These are phyloP conservation scores for Phyto melanocephala DNA, from an alignment of 2,888 invertebrate species.

Conservation along the genomic window DNA sequence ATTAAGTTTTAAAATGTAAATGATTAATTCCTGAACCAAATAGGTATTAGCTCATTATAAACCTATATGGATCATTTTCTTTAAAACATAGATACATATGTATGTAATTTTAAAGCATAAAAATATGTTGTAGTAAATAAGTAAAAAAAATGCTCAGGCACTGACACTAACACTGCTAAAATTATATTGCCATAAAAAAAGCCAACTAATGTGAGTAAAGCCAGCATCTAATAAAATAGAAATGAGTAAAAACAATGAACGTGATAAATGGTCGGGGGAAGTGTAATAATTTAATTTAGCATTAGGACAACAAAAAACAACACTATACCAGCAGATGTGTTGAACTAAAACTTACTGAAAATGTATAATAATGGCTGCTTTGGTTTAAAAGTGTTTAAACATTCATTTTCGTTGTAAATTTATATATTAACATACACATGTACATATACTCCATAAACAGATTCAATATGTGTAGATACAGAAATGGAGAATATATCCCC, in stretches of 20 bases:
- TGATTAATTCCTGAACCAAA: too few relatives aligned
- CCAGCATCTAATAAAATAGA: conserved; percentile 33
- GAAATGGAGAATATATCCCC: background rate
- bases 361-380: conserved; percentile 61
- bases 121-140: background rate
- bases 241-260: conserved; percentile 10
- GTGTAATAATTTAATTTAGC: conserved; percentile 40
- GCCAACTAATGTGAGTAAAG: conserved; percentile 33
- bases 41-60: too few relatives aligned
- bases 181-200: conserved; percentile 43
- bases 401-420: background rate
- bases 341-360: conserved; percentile 38
- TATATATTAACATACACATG: background rate
- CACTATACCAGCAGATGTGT: background rate
- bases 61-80: too few relatives aligned
- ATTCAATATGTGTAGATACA: background rate
- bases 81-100: too few relatives aligned
- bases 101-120: background rate
- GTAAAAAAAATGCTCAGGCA: background rate
- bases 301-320: background rate
- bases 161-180: background rate
- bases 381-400: conserved; percentile 29
- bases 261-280: conserved; percentile 9
- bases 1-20: too few relatives aligned
- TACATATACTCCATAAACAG: background rate